Evolutionary conservation across 2,888 invertebrate species (phyloP).

Genomic region (Acanthosepion lycidas): DNA sequence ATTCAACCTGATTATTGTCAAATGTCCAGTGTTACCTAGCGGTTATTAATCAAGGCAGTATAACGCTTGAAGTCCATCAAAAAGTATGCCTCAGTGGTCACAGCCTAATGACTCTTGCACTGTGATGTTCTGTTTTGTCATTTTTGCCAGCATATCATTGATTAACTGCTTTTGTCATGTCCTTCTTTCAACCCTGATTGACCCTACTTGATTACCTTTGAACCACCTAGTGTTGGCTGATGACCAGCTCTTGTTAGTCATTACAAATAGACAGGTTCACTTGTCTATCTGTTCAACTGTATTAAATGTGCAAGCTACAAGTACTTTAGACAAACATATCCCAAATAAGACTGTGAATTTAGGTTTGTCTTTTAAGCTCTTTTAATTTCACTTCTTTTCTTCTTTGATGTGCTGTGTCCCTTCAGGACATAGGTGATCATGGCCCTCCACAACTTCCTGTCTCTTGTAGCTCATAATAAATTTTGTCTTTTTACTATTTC

Average conservation of each 20-base stretch:
- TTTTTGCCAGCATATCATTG: background rate
- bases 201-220: background rate
- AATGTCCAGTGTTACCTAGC: background rate
- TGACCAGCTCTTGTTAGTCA: background rate
- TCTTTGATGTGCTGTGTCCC: background rate
- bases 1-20: background rate
- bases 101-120: slow-evolving; percentile 2
- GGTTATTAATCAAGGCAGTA: background rate
- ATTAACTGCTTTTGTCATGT: slow-evolving; percentile 20
- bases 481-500: too few relatives aligned
- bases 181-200: background rate
- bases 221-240: background rate
- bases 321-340: background rate
- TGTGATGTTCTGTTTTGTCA: background rate
- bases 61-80: background rate
- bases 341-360: background rate
- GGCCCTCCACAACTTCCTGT: too few relatives aligned
- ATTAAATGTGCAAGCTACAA: background rate
- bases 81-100: slow-evolving; percentile 17
- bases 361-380: background rate
- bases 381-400: background rate
- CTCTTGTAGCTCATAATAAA: too few relatives aligned
- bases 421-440: too few relatives aligned
- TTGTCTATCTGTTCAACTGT: background rate
- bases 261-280: background rate